Evolutionary conservation across 2,888 invertebrate species (phyloP), one percentile per base, ranked within the genome.

Genomic region (Scaptomyza cyrtandrae): DNA sequence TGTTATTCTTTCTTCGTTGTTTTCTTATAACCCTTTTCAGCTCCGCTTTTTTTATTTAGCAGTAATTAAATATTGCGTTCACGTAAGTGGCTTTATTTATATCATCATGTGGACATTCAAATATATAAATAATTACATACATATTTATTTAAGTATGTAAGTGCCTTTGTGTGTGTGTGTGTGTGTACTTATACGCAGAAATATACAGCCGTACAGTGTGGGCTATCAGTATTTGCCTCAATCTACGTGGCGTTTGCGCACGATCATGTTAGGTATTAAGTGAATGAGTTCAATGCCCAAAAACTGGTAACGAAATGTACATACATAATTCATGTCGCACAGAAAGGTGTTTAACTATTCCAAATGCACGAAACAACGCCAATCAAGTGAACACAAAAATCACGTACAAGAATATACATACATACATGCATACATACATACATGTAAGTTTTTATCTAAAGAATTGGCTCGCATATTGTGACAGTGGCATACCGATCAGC

Each of bases 271-370:
- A 52, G 52, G 65, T 62, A 70, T 74, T 81, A 70, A 53, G 19
- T 49, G 16, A 48, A 62, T 56, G 48, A 71, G 80, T 80, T 80
- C 81, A 80, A 75, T 84, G 84, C 65, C 78, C 84, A 84, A 67
- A 80, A 80, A 62, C 49, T 70, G 69, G 49, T 71, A 70, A 54
- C 59, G 65, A 39, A 39, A 14, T 14, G 13, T 35, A 37, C 37
- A 39, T 14, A 72, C 78, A 78, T 64, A 69, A 61, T 73, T 74
- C 59, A 55, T 73, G 69, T 70, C 65, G 68, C 66, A 79, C 67
- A 71, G 71, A 64, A 41, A 83, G 80, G 84, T 80, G 84, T 83
- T 77, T 65, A 71, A 80, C 74, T 71, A 65, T 80, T 83, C 76
- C 58, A 65, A 83, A 83, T 72, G 56, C 83, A 83, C 46, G 65